Evolutionary conservation across 2,113 vertebrate species (phyloP).

Genomic region (Centropus bengalensis): DNA sequence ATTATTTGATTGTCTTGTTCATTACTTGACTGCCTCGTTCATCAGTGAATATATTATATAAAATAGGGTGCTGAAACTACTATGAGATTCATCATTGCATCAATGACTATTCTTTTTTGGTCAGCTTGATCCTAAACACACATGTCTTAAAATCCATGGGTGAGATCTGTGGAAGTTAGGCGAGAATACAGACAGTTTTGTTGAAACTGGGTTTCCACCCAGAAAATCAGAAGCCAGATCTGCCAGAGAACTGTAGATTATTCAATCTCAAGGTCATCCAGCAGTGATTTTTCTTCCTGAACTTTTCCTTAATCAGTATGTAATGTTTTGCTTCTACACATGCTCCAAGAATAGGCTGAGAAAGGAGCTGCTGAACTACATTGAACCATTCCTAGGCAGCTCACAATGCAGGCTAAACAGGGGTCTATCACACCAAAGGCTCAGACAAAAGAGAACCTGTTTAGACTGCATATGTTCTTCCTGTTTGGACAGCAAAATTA

Average conservation of each 20-base stretch:
- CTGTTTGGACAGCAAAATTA: neutral
- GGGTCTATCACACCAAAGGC: neutral
- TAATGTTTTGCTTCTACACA: neutral
- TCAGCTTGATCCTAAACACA: neutral
- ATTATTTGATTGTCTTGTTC: slow-evolving; percentile 14
- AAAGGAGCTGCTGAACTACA: neutral
- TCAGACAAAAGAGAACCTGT: fast-evolving
- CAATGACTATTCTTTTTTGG: neutral
- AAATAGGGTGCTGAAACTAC: neutral
- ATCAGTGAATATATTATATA: neutral
- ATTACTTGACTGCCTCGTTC: neutral
- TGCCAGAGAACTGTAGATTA: neutral
- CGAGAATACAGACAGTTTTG: neutral
- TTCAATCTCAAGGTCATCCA: neutral
- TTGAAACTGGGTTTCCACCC: neutral
- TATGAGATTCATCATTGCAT: neutral
- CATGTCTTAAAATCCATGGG: neutral
- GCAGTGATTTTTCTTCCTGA: neutral
- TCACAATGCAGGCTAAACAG: neutral
- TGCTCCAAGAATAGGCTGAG: neutral
- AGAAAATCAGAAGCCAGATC: neutral
- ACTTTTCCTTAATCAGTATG: neutral
- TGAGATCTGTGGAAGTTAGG: neutral
- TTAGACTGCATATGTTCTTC: neutral
- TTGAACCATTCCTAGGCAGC: neutral